Evolutionary conservation across 2,888 invertebrate species (phyloP), one percentile per base, ranked within the genome.

Genomic region (Patella pellucida): DNA sequence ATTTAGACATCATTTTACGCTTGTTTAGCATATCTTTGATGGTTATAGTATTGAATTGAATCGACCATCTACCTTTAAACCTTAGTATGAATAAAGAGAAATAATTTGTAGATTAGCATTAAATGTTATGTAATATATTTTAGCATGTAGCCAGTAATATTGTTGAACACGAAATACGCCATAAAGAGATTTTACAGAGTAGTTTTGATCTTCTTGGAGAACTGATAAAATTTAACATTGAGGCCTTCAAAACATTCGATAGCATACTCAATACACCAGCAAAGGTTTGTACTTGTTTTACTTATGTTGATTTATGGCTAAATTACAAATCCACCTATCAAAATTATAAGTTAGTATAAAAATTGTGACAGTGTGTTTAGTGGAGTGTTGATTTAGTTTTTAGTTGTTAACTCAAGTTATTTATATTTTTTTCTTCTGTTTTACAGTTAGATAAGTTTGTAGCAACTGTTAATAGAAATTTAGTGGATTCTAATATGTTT

Each of bases 401-500:
- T 41, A 9, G 7, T 41, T 41, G 41, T 41, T 41, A 7, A 9
- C 1, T 5, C 9, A 41, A 9, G 9, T 41, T 1, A 41, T 41
- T 0, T 41, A 41, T 41, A 41, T 41, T 41, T 41, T 7, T 9
- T 41, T 7, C n/a, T 41, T 75, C 71, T 69, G 75, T 70, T 72
- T 84, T 84, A 72, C 84, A 89, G 89, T 86, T 89, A 84, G 88
- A 89, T 77, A 88, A 89, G 78, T 90, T 90, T 77, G 84, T 88
- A 72, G 83, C 77, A 70, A 88, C 88, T 51, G 88, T 90, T 31
- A 89, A 90, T 82, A 83, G 85, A 76, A 91, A 90, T 79, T 83
- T 92, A 41, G 91, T 92, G 1, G 92, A 92, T 82, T 91, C 91
- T 75, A 92, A 92, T 85, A 92, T 92, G 92, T 91, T 92, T 83